These are phyloP conservation scores for Drosophila melanogaster DNA, from an alignment of 1,140 invertebrate species.

Conservation along the genomic window Release_6_plus_ISO1_MT NT_033779.5:17747001-17747500, in stretches of 20 bases:
- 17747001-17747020: conserved; percentile 21
- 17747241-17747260: background rate
- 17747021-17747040: conserved; percentile 39
- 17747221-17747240: too few relatives aligned
- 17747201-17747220: background rate
- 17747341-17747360: too few relatives aligned
- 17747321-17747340: too few relatives aligned
- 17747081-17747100: conserved; percentile 70
- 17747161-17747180: conserved; percentile 15
- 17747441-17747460: conserved; percentile 78
- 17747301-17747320: too few relatives aligned
- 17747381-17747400: background rate
- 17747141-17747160: conserved; percentile 21
- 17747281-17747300: too few relatives aligned
- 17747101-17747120: conserved; percentile 24
- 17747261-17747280: background rate
- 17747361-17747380: too few relatives aligned
- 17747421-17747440: conserved; percentile 49
- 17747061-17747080: conserved; percentile 72
- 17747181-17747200: conserved; percentile 7
- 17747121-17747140: conserved; percentile 72
- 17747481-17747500: conserved; percentile 42
- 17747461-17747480: conserved; percentile 80
- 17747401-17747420: background rate
- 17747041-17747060: conserved; percentile 50